Percentiles rank a stretch among this genome's conserved stretches.
Conservation (phyloP, 2,888 invertebrate species). For the Polydrusus pterygomalis region DNA sequence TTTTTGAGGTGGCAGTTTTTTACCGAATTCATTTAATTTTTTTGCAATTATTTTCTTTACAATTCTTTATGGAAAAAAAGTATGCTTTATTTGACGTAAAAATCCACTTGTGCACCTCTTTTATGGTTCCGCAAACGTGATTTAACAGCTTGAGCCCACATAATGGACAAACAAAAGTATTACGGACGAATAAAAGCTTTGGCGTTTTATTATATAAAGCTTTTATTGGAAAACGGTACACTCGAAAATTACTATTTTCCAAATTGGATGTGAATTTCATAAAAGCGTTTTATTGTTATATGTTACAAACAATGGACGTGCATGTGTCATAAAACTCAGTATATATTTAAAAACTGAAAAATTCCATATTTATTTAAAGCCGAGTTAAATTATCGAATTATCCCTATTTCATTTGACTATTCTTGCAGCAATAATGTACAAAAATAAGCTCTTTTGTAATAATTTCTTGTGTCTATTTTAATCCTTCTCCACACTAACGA, state of each 20-base stretch:
- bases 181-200: constrained; percentile 9
- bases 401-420: too few species aligned
- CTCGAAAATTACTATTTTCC: constrained; percentile 6
- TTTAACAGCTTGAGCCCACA: constrained; percentile 19
- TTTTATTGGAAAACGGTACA: constrained; percentile 1
- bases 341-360: too few species aligned
- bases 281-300: background rate
- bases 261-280: background rate
- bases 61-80: too few species aligned
- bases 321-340: background rate
- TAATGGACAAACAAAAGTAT: constrained; percentile 14
- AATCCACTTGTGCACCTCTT: constrained; percentile 7
- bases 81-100: background rate
- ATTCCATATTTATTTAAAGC: too few species aligned
- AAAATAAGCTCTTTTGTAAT: too few species aligned
- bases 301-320: background rate
- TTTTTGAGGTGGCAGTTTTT: too few species aligned
- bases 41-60: too few species aligned
- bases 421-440: too few species aligned
- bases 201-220: constrained; percentile 1
- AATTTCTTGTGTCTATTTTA: too few species aligned
- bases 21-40: too few species aligned
- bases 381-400: too few species aligned
- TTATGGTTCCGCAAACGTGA: constrained; percentile 9
- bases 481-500: too few species aligned